Evolutionary conservation across 2,113 vertebrate species (phyloP).

Genomic region (Piaya cayana): DNA sequence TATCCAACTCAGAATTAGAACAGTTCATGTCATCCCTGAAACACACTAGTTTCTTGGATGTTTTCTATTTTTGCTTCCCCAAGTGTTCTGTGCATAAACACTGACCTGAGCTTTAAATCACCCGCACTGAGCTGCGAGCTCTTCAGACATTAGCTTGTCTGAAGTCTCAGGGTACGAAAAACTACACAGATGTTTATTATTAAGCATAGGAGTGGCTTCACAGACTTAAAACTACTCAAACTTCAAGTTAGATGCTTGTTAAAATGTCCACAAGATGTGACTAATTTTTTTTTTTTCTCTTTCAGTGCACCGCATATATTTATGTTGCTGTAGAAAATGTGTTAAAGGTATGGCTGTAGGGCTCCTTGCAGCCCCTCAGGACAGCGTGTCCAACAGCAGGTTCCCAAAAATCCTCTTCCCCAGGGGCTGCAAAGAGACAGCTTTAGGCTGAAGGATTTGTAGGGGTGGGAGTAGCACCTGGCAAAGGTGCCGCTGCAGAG

Average conservation of each 20-base stretch:
- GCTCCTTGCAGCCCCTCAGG: neutral
- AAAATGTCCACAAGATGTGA: neutral
- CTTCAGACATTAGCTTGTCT: conserved; percentile 10
- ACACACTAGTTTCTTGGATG: neutral
- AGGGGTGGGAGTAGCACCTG: too few species aligned
- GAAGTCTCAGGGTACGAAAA: neutral
- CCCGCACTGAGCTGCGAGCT: neutral
- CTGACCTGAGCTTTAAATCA: conserved; percentile 45
- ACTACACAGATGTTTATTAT: conserved; percentile 46
- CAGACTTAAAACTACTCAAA: neutral
- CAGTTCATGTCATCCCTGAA: neutral
- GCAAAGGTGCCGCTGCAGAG: too few species aligned
- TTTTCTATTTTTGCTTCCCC: conserved; percentile 26
- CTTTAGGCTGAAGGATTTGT: neutral
- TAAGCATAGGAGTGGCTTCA: conserved; percentile 22
- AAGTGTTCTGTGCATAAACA: neutral
- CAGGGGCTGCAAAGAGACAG: too few species aligned
- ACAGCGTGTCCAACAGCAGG: neutral
- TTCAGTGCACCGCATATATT: neutral
- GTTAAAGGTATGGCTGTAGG: rapidly evolving
- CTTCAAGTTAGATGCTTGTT: neutral
- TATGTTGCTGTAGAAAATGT: neutral
- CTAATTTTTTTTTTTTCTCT: neutral
- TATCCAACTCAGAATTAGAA: neutral
- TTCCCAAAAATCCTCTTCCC: neutral